A percentile compares a stretch with the other conserved stretches of the same genome.
Conservation (phyloP, 2,113 vertebrate genomes). For the Rhineura floridana region DNA sequence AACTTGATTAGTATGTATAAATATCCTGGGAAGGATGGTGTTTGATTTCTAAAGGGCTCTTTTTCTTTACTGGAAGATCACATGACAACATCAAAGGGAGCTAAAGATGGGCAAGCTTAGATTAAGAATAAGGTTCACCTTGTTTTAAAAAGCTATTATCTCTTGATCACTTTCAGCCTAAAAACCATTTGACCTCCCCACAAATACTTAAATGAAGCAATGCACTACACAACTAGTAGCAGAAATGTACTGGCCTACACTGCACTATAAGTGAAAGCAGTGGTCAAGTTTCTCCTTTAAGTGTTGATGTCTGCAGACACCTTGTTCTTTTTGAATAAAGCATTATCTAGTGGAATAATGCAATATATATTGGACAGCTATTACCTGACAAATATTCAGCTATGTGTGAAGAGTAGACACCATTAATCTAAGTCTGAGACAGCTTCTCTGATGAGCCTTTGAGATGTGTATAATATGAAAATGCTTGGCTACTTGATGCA, state of each 20-base stretch:
- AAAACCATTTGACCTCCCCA: neutral
- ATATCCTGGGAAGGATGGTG: neutral
- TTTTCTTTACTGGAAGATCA: neutral
- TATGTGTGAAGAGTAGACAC: neutral
- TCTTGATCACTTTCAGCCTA: neutral
- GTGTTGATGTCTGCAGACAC: neutral
- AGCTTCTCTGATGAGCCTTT: neutral
- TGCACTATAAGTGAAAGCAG: neutral
- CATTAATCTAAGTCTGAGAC: neutral
- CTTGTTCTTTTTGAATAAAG: neutral
- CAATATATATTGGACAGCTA: neutral
- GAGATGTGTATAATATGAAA: neutral
- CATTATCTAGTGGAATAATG: neutral
- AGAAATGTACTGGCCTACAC: neutral
- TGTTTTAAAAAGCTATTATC: neutral
- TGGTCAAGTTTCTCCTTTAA: neutral
- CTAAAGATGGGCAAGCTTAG: neutral
- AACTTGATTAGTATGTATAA: neutral
- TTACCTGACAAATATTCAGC: neutral
- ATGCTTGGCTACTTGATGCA: neutral
- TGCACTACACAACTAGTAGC: neutral
- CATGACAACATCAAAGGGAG: neutral
- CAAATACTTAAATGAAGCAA: neutral
- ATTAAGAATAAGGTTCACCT: neutral
- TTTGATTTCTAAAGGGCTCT: neutral